phyloP scores from a whole-genome alignment of 1,140 invertebrate genomes.

The Contarinia nasturtii region DNA sequence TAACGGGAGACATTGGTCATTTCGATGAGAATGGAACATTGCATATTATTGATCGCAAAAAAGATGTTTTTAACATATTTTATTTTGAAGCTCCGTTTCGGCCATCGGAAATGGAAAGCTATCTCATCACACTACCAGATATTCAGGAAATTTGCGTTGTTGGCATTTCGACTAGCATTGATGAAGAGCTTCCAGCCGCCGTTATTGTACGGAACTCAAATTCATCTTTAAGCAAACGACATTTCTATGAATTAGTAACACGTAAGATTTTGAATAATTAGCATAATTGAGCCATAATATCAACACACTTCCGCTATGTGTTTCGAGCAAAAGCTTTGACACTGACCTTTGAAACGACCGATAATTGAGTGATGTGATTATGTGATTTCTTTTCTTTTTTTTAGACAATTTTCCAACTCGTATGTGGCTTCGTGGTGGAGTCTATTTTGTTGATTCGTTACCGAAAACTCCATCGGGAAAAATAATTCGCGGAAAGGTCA shows the following conservation, averaged over 20 bases:
- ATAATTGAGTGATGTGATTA: neutral
- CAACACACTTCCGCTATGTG: too few species aligned
- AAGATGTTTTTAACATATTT: neutral
- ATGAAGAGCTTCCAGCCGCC: neutral
- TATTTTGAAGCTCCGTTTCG: neutral
- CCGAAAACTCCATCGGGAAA: neutral
- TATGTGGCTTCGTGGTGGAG: too few species aligned
- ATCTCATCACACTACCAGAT: neutral
- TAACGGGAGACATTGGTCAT: neutral
- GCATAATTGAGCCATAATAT: too few species aligned
- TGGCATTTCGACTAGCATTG: neutral
- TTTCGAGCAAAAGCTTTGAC: neutral
- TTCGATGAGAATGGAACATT: neutral
- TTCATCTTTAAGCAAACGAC: neutral
- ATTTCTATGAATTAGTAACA: neutral
- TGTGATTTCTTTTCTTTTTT: neutral
- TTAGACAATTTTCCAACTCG: neutral
- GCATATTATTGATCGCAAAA: neutral
- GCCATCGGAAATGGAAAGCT: neutral
- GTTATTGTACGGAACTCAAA: neutral
- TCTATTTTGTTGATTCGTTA: neutral
- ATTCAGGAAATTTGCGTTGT: neutral
- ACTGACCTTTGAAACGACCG: neutral
- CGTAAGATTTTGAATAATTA: neutral
- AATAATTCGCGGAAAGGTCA: neutral